Evolutionary conservation across 2,888 invertebrate genomes (phyloP).

Genomic region (Brenthis hecate): DNA sequence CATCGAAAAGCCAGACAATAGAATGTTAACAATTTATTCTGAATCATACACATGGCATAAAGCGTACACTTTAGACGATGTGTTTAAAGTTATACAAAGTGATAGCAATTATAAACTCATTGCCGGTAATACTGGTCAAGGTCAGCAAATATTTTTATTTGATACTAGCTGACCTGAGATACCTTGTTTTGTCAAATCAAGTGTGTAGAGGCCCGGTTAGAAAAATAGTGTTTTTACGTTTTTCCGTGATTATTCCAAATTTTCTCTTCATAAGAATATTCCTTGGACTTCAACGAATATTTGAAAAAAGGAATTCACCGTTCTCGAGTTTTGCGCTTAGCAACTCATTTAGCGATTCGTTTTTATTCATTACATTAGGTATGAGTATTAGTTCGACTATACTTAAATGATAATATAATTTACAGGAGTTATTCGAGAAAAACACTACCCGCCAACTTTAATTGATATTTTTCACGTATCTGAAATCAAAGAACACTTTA

Average conservation of each 20-base stretch:
- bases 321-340: too few species aligned
- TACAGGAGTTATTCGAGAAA: slow-evolving; percentile 66
- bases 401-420: slow-evolving; percentile 46
- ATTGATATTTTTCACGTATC: slow-evolving; percentile 68
- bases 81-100: slow-evolving; percentile 68
- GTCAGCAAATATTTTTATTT: slow-evolving; percentile 73
- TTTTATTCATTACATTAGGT: too few species aligned
- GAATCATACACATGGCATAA: slow-evolving; percentile 75
- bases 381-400: too few species aligned
- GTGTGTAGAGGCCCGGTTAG: too few species aligned
- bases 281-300: too few species aligned
- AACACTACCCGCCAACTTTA: slow-evolving; percentile 58
- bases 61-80: slow-evolving; percentile 69
- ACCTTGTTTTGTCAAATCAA: too few species aligned
- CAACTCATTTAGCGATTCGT: too few species aligned
- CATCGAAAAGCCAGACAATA: slow-evolving; percentile 49
- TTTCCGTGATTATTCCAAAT: not conserved
- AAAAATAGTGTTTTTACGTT: too few species aligned
- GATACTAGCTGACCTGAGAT: too few species aligned
- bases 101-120: slow-evolving; percentile 79
- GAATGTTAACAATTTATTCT: slow-evolving; percentile 79
- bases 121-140: slow-evolving; percentile 88
- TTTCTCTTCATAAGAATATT: too few species aligned
- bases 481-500: slow-evolving; percentile 57
- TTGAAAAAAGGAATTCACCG: too few species aligned